These are phyloP conservation scores for Cephus pygmeus DNA, from an alignment of 2,888 invertebrate species.

Conservation along the genomic window DNA sequence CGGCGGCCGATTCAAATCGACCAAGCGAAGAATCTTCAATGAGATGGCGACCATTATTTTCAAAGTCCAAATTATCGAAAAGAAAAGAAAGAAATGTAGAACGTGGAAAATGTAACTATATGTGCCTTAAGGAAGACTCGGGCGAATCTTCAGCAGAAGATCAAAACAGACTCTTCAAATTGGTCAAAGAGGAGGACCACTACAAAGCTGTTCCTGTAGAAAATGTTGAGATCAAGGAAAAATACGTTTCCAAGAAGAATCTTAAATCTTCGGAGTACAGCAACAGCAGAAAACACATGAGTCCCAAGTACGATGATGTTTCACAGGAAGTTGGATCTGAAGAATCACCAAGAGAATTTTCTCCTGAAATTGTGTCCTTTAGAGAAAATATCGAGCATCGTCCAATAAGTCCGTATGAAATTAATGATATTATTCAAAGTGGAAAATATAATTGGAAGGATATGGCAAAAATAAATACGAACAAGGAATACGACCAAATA, in stretches of 20 bases:
- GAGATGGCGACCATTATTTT: neutral
- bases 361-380: neutral
- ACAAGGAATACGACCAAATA: neutral
- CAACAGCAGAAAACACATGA: neutral
- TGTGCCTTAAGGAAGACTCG: constrained; percentile 21
- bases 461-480: neutral
- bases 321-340: neutral
- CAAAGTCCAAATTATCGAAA: neutral
- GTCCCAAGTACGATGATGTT: neutral
- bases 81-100: neutral
- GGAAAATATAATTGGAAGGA: neutral
- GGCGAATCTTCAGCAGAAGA: constrained; percentile 12
- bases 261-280: neutral
- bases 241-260: neutral
- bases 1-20: neutral
- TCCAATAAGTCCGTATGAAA: neutral
- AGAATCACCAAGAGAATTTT: neutral
- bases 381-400: neutral
- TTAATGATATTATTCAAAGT: neutral
- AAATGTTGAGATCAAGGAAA: constrained; percentile 1
- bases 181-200: constrained; percentile 19
- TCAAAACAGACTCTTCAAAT: constrained; percentile 16
- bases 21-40: neutral
- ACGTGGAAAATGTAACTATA: constrained; percentile 4
- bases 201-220: constrained; percentile 17